Evolutionary conservation across 1,140 invertebrate species (phyloP).

Genomic region (Sminthurinus signatus): DNA sequence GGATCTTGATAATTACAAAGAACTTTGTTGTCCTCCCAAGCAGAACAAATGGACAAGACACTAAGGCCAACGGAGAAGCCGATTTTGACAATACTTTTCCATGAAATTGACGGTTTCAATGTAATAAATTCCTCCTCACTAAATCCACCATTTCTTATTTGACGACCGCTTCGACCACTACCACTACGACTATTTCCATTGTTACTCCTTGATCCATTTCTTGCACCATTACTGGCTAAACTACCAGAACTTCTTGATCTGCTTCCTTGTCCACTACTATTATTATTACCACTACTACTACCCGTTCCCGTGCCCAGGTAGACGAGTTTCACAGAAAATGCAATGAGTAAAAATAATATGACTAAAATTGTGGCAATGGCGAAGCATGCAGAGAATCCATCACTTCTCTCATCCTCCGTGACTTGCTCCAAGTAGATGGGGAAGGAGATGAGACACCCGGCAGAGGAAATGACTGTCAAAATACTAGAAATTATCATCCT

Average conservation of each 20-base stretch:
- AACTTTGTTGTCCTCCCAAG: constrained; percentile 49
- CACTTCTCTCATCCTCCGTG: constrained; percentile 10
- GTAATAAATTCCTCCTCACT: background rate
- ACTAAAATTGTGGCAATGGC: constrained; percentile 17
- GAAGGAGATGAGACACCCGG: constrained; percentile 29
- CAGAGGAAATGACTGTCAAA: constrained; percentile 22
- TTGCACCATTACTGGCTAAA: no score
- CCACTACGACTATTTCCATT: background rate
- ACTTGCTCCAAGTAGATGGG: constrained; percentile 26
- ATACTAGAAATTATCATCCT: constrained; percentile 11
- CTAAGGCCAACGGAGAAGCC: constrained; percentile 37
- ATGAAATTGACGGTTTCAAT: constrained; percentile 25
- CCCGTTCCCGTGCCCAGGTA: constrained; percentile 8
- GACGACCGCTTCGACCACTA: background rate
- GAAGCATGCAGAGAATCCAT: constrained; percentile 32
- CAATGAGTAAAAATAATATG: constrained; percentile 19
- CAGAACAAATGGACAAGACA: constrained; percentile 37
- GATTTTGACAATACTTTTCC: constrained; percentile 27
- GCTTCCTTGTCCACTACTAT: no score
- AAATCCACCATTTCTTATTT: background rate
- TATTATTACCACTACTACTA: no score
- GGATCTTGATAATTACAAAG: constrained; percentile 57
- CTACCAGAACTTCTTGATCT: no score
- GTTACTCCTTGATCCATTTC: background rate
- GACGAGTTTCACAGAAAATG: constrained; percentile 14